These are phyloP conservation scores for Spea multiplicata DNA, from an alignment of 2,113 vertebrate species.

Conservation along the genomic window DNA sequence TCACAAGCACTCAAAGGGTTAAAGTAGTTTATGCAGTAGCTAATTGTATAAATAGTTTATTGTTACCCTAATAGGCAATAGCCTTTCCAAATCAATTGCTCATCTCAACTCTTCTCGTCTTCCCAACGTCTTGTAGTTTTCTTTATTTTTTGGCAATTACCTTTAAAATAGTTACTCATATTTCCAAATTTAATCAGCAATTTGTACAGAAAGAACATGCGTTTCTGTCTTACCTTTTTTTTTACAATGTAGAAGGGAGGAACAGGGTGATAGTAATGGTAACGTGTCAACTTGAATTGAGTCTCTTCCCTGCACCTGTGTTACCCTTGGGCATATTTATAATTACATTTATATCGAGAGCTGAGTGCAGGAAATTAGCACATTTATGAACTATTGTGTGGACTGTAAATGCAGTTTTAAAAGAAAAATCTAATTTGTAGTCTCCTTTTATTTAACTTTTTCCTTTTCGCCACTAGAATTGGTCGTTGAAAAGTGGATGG, in stretches of 20 bases:
- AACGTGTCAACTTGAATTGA: constrained; percentile 10
- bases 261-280: not conserved
- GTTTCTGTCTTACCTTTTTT: not conserved
- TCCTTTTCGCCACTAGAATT: too few relatives aligned
- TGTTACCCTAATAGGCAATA: too few relatives aligned
- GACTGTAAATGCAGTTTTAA: not conserved
- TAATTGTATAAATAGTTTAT: too few relatives aligned
- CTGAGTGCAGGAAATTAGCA: constrained; percentile 4
- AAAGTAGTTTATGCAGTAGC: too few relatives aligned
- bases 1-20: too few relatives aligned
- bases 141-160: not conserved
- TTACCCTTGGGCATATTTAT: constrained; percentile 18
- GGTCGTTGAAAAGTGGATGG: too few relatives aligned
- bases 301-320: constrained; percentile 23
- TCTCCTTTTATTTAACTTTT: too few relatives aligned
- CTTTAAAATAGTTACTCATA: not conserved
- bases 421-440: not conserved
- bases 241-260: not conserved
- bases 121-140: too few relatives aligned
- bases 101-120: too few relatives aligned
- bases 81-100: too few relatives aligned
- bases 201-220: not conserved
- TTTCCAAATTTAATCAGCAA: not conserved
- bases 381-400: not conserved
- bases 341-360: constrained; percentile 21